Conservation (phyloP, 2,113 vertebrate genomes). For the Probosciger aterrimus region DNA sequence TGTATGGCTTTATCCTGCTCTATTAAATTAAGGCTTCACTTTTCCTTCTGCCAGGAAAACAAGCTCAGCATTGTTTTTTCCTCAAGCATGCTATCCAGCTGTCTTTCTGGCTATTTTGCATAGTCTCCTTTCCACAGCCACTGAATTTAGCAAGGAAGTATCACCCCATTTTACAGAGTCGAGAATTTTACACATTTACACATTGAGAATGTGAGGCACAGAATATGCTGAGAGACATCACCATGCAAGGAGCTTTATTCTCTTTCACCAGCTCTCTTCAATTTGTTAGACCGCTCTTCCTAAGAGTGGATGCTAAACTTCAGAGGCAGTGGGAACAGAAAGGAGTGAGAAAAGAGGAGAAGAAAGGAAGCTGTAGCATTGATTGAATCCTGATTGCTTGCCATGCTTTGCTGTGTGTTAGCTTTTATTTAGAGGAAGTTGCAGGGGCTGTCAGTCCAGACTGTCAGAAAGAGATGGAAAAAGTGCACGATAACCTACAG, state of each 20-base stretch:
- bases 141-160: neutral
- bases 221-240: neutral
- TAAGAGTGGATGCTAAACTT: neutral
- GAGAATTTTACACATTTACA: neutral
- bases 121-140: neutral
- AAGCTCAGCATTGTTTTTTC: neutral
- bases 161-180: neutral
- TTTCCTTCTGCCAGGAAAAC: neutral
- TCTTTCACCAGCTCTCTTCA: neutral
- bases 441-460: neutral
- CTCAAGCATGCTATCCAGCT: neutral
- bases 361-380: neutral
- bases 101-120: neutral
- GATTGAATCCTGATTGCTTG: neutral
- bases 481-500: neutral
- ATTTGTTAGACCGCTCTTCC: neutral
- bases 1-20: neutral
- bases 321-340: neutral
- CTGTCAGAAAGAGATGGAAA: neutral
- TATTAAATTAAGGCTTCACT: neutral
- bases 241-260: neutral
- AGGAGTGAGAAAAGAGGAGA: neutral
- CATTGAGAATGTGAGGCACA: neutral
- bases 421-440: neutral
- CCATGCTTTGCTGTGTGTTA: neutral